phyloP scores from a whole-genome alignment of 2,888 invertebrate species.

The Ichneumoninae sp. region DNA sequence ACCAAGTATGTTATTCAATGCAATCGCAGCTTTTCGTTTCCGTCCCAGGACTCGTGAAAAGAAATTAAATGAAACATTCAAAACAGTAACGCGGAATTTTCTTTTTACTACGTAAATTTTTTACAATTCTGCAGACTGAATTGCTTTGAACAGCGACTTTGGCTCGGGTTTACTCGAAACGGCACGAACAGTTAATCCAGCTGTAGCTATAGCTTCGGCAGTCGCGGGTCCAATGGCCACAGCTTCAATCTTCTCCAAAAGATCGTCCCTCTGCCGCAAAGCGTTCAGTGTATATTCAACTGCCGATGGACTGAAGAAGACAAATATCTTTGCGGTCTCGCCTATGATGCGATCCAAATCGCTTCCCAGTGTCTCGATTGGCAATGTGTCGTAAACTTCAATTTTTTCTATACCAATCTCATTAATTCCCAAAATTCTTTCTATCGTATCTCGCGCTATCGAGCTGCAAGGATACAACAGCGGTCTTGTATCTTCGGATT shows the following conservation, averaged over 20 bases:
- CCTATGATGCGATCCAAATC: slow-evolving; percentile 72
- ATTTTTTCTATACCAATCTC: slow-evolving; percentile 74
- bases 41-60: not conserved
- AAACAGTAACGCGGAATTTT: not conserved
- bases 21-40: not conserved
- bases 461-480: slow-evolving; percentile 81
- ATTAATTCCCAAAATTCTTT: slow-evolving; percentile 70
- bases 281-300: slow-evolving; percentile 75
- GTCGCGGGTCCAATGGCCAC: slow-evolving; percentile 82
- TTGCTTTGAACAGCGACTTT: slow-evolving; percentile 73
- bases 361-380: slow-evolving; percentile 73
- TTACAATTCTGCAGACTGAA: slow-evolving; percentile 61
- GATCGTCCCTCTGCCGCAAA: slow-evolving; percentile 63
- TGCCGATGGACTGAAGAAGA: slow-evolving; percentile 82
- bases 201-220: slow-evolving; percentile 74
- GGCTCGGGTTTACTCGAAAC: slow-evolving; percentile 80
- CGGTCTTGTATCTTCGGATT: slow-evolving; percentile 65
- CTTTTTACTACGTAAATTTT: not conserved
- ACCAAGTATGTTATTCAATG: not conserved
- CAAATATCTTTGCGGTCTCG: slow-evolving; percentile 72
- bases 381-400: slow-evolving; percentile 77
- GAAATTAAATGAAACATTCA: not conserved
- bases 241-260: slow-evolving; percentile 71
- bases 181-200: slow-evolving; percentile 73
- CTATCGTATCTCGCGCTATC: slow-evolving; percentile 79